Evolutionary conservation across 2,797 vertebrate species (phyloP).

Genomic region (Cynopterus sphinx): DNA sequence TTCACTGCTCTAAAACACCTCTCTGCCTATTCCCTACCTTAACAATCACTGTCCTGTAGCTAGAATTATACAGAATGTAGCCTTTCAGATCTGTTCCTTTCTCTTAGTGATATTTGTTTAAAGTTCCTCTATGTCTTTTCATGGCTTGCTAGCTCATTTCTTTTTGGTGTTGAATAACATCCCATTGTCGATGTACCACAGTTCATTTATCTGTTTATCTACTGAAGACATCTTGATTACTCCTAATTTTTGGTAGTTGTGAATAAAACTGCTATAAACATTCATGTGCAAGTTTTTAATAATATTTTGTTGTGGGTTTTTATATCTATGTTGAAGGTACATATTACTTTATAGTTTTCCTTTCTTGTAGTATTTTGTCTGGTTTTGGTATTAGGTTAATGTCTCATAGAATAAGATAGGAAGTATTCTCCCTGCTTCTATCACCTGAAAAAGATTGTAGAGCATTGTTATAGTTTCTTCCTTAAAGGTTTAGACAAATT

Average conservation of each 20-base stretch:
- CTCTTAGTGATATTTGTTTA: too few species aligned
- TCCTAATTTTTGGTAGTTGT: too few species aligned
- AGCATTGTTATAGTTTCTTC: too few species aligned
- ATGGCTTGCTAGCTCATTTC: too few species aligned
- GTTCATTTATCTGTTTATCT: too few species aligned
- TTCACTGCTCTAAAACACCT: not conserved
- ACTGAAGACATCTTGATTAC: too few species aligned
- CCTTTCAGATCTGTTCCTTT: too few species aligned
- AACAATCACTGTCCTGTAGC: not conserved
- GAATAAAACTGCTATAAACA: too few species aligned
- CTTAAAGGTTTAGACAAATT: not conserved
- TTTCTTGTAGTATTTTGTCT: not conserved
- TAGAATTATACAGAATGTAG: too few species aligned
- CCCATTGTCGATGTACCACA: too few species aligned
- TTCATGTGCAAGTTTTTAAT: not conserved
- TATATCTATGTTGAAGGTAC: not conserved
- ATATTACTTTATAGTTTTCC: not conserved
- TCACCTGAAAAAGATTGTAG: not conserved
- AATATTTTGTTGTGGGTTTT: not conserved
- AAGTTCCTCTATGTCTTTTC: too few species aligned
- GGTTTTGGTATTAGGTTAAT: not conserved
- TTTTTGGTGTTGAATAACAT: too few species aligned
- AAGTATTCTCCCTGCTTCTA: not conserved
- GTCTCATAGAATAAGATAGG: not conserved
- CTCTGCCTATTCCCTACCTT: not conserved